Base-by-base conservation (phyloP, 2,888 invertebrate species). In the Ormia ochracea region DNA sequence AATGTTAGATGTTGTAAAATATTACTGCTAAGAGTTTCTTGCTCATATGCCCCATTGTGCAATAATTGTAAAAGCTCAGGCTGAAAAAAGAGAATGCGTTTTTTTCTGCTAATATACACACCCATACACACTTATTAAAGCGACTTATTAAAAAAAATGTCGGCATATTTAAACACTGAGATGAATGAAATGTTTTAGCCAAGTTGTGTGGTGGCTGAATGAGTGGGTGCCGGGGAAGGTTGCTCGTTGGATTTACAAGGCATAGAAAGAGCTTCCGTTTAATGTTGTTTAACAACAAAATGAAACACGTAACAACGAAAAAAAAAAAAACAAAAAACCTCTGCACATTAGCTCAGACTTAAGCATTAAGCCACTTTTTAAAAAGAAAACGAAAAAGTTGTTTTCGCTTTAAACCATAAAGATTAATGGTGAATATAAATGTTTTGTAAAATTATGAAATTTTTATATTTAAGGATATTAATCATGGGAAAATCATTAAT, bases 241-340 rank as follows among this genome's bases (percentile, higher is more conserved):
- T 63, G 54, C 19, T 73, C 48, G 33, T 21, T 54, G 33, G 50
- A 17, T 59, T 50, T 36, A 56, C 31, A 65, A 56, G 7, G 41
- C 59, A 72, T 66, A 66, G 69, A 78, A 78, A 74, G 69, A 31
- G 65, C 74, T 78, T 74, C 63, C 74, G 69, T 78, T 78, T 50
- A 48, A 66, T 73, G 61, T 52, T 73, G 72, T 58, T 70, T 33
- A 58, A 23, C 14, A 48, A 43, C 23, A 50, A 38, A 48, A 43
- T 33, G 23, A 43, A 54, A 74, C n/a, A n/a, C 5, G 14, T 12
- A 52, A 43, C 9, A 33, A 52, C n/a, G n/a, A n/a, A n/a, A n/a
- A n/a, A n/a, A n/a, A n/a, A n/a, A n/a, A n/a, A n/a, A n/a, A n/a
- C n/a, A n/a, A 41, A 54, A 41, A 4, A 28, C 9, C 28, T 38